Evolutionary conservation across 1,140 invertebrate genomes (phyloP).

Genomic region (Octopus sinensis): DNA sequence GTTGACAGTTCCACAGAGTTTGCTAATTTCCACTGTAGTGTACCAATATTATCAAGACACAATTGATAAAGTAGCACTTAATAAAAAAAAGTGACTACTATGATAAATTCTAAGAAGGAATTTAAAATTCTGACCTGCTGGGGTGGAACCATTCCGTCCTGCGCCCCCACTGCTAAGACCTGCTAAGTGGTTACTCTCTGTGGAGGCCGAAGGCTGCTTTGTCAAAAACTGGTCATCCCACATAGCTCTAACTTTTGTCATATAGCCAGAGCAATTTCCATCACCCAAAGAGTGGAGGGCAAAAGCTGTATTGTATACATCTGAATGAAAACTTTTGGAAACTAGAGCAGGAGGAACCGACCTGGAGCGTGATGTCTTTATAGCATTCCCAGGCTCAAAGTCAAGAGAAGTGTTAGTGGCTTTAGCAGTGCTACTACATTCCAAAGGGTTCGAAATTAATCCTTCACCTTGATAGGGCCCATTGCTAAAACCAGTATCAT

Average conservation of each 20-base stretch:
- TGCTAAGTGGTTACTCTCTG: neutral
- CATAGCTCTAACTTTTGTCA: constrained; percentile 46
- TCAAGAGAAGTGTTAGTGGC: constrained; percentile 24
- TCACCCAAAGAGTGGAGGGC: constrained; percentile 48
- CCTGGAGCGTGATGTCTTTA: constrained; percentile 16
- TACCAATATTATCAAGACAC: no score
- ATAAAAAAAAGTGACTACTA: no score
- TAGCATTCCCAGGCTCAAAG: constrained; percentile 4
- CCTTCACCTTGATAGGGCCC: constrained; percentile 8
- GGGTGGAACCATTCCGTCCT: neutral
- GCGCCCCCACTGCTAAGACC: neutral
- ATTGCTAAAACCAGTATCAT: neutral
- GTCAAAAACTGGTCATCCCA: constrained; percentile 46
- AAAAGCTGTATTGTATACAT: constrained; percentile 52
- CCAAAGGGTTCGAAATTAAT: constrained; percentile 10
- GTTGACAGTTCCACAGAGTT: neutral
- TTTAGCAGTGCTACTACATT: constrained; percentile 18
- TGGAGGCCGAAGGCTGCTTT: constrained; percentile 13
- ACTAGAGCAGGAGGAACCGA: constrained; percentile 26
- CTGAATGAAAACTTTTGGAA: constrained; percentile 46
- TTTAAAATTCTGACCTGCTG: constrained; percentile 13
- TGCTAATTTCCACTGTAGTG: no score
- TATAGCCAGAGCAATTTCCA: constrained; percentile 44
- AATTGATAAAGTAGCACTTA: no score
- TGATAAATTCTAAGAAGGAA: neutral